Conservation (phyloP, 1,140 invertebrate genomes). For the Drosophila parvula region DNA sequence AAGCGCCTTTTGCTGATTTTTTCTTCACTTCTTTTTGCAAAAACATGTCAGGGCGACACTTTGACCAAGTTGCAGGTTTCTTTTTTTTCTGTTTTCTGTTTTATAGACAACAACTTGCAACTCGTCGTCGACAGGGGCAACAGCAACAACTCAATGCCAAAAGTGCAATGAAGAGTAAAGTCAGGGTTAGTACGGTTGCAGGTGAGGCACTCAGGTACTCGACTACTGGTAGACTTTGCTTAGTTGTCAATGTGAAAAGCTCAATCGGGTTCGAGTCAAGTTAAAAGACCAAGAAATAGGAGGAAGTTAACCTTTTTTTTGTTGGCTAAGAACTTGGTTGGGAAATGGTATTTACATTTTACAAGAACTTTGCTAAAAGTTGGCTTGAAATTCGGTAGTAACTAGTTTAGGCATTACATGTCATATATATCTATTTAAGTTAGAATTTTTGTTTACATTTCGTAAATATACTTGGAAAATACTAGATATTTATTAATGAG, state of each 20-base stretch:
- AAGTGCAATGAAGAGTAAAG: conserved; percentile 80
- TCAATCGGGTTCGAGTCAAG: conserved; percentile 42
- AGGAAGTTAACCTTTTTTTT: conserved; percentile 20
- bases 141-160: conserved; percentile 78
- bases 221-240: conserved; percentile 51
- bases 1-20: conserved; percentile 18
- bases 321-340: neutral
- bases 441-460: too few relatives aligned
- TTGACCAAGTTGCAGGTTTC: conserved; percentile 72
- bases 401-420: too few relatives aligned
- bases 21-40: conserved; percentile 8
- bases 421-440: too few relatives aligned
- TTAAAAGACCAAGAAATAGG: conserved; percentile 35
- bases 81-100: conserved; percentile 42
- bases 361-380: neutral
- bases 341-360: neutral
- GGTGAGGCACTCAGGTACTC: conserved; percentile 21
- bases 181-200: conserved; percentile 57
- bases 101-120: conserved; percentile 51
- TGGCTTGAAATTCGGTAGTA: neutral
- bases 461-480: too few relatives aligned
- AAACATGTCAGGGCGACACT: conserved; percentile 75
- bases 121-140: conserved; percentile 28
- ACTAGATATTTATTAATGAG: too few relatives aligned
- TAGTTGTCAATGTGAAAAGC: conserved; percentile 40